Percentiles rank a stretch among this genome's conserved stretches.
phyloP scores from a whole-genome alignment of 1,140 invertebrate species.

The Aphelenchoides avenae region DNA sequence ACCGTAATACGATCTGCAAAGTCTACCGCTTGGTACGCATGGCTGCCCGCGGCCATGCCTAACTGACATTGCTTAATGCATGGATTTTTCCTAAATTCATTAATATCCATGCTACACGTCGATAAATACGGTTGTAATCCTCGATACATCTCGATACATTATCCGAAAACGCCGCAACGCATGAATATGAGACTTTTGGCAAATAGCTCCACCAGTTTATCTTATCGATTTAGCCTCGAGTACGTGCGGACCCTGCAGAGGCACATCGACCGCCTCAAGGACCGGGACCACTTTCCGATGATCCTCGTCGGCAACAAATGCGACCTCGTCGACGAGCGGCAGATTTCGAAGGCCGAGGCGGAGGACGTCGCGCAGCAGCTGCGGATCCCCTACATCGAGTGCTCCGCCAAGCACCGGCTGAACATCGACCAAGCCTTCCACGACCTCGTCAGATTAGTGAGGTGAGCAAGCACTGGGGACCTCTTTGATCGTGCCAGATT shows the following conservation, averaged over 20 bases:
- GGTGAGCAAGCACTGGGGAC: no score
- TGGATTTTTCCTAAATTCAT: no score
- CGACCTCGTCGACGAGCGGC: conserved; percentile 81
- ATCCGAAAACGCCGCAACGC: not conserved
- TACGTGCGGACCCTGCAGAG: conserved; percentile 87
- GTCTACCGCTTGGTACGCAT: no score
- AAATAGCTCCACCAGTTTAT: no score
- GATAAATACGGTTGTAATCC: no score
- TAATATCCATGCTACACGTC: no score
- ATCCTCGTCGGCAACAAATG: conserved; percentile 93
- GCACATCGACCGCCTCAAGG: conserved; percentile 87
- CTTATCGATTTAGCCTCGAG: conserved; percentile 71
- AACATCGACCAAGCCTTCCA: conserved; percentile 93
- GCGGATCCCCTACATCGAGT: conserved; percentile 87
- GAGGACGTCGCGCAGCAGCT: conserved; percentile 63
- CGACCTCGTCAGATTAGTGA: conserved; percentile 80
- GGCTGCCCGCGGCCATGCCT: no score
- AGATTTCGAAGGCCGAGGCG: conserved; percentile 49
- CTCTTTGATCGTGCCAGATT: no score
- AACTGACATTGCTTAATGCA: no score
- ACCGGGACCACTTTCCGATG: conserved; percentile 89
- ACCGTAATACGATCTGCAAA: no score
- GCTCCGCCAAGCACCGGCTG: conserved; percentile 84
- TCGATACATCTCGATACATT: conserved; percentile 2
- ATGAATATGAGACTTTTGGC: no score